Evolutionary conservation across 1,140 invertebrate species (phyloP), one percentile per base, ranked within the genome.

Genomic region (Dendroctonus ponderosae): DNA sequence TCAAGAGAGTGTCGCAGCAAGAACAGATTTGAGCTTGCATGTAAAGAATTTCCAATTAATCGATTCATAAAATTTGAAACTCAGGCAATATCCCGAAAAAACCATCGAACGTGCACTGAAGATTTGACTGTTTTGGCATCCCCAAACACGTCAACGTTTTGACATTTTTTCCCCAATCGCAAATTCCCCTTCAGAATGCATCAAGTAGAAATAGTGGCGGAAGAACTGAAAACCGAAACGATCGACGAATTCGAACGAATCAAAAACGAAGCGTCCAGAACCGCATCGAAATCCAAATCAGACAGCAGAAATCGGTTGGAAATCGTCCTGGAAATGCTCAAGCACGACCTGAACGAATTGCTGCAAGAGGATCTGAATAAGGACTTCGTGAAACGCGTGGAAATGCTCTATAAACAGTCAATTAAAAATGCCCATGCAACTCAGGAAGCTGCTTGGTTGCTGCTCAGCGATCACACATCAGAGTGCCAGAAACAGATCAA

Each of bases 171-270:
- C 3, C 3, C 26, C 26, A 26, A 26, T 26, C 26, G 26, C 26
- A 26, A 26, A 26, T 26, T 26, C 1, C 26, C 8, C 48, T 46
- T 57, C n/a, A 66, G 42, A 14, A 66, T 66, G 64, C 54, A 59
- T 8, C 54, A 58, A 60, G 51, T 61, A 0, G 49, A 67, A 67
- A 67, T 67, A 44, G 61, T 61, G 5, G 50, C 41, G 5, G 65
- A 67, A 48, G 57, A 67, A 59, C 14, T 67, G 14, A 61, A 61
- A 41, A 46, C 48, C 5, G 65, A 61, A 60, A 67, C 65, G 15
- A 54, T 54, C 9, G 54, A 67, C 15, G 65, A 67, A 58, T 54
- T 67, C 15, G 65, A 67, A 48, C 5, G 65, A n/a, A 56, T 67
- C 7, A 52, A 60, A 56, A 54, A 42, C 15, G 65, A 67, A 56